These are phyloP conservation scores for Micrasema minimum DNA, from an alignment of 1,140 invertebrate genomes.

Conservation along the genomic window DNA sequence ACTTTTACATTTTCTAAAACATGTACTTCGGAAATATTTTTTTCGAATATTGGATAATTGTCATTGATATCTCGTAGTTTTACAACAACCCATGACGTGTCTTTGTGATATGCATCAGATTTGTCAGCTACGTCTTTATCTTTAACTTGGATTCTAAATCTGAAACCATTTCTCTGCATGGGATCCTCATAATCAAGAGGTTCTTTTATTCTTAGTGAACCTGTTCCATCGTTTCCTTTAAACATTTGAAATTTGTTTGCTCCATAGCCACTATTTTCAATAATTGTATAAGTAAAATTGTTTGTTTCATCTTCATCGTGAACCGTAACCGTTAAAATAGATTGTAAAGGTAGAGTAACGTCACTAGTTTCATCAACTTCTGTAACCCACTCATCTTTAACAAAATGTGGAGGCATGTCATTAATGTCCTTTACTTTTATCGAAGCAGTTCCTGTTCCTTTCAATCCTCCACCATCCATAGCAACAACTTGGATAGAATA, in stretches of 20 bases:
- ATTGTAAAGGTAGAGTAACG: conserved; percentile 67
- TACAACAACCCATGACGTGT: conserved; percentile 73
- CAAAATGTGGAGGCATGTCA: conserved; percentile 74
- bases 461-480: conserved; percentile 70
- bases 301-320: conserved; percentile 75
- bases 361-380: conserved; percentile 76
- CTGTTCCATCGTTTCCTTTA: conserved; percentile 72
- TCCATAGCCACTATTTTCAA: conserved; percentile 71
- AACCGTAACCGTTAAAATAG: conserved; percentile 73
- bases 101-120: conserved; percentile 70
- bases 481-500: conserved; percentile 76
- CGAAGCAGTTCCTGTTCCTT: conserved; percentile 69
- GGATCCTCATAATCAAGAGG: conserved; percentile 71
- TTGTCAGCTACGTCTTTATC: conserved; percentile 68
- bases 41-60: conserved; percentile 72
- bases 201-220: conserved; percentile 73
- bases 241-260: conserved; percentile 76
- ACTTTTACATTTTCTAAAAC: conserved; percentile 73
- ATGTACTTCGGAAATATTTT: conserved; percentile 70
- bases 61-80: conserved; percentile 73
- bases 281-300: conserved; percentile 66
- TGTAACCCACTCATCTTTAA: conserved; percentile 74
- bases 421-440: conserved; percentile 71
- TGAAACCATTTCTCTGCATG: conserved; percentile 69
- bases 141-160: conserved; percentile 71